Evolutionary conservation across 35 echinoderm and acorn worm species (phyloP).

Genomic region (Lytechinus variegatus): DNA sequence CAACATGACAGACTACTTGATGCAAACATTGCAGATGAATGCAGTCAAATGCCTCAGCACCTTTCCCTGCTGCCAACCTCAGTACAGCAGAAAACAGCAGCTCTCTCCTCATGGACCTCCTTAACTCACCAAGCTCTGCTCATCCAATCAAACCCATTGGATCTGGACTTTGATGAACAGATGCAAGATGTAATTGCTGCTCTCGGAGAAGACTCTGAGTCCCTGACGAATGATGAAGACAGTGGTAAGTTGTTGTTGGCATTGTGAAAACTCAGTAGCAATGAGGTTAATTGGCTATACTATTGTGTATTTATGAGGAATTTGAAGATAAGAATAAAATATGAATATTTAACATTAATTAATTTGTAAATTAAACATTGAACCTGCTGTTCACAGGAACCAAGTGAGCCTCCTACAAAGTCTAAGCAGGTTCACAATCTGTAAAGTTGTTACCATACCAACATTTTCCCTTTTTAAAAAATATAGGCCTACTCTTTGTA

Average conservation of each 20-base stretch:
- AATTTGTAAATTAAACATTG: no score
- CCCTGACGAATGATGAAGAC: conserved; percentile 11
- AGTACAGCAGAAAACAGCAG: conserved; percentile 16
- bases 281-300: no score
- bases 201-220: conserved; percentile 26
- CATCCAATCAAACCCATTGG: conserved; percentile 58
- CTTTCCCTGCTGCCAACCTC: conserved; percentile 6
- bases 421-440: no score
- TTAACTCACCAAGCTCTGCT: conserved; percentile 33
- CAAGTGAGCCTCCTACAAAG: no score
- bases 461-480: no score
- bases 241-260: neutral
- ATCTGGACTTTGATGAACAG: conserved; percentile 71
- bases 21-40: conserved; percentile 37
- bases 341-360: no score
- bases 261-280: no score
- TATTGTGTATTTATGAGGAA: no score
- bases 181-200: conserved; percentile 66
- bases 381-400: no score
- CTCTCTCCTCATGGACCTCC: conserved; percentile 50
- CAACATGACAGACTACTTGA: conserved; percentile 46
- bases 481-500: no score
- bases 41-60: conserved; percentile 37
- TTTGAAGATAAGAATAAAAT: no score
- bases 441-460: no score